Base-by-base conservation (phyloP, 2,113 vertebrate genomes). In the Alectura lathami region DNA sequence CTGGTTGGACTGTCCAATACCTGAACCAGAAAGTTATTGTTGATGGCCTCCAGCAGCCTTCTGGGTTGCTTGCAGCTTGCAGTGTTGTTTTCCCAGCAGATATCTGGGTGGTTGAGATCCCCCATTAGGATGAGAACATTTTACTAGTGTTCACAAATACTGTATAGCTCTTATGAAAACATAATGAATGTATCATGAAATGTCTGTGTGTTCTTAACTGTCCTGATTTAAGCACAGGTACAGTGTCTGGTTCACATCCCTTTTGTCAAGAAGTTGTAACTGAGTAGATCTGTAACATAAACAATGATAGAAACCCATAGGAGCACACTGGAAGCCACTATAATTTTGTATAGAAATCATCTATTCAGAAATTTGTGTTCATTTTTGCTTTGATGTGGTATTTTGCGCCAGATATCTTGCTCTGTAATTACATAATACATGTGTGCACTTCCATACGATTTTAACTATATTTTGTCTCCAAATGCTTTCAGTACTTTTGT, bases 361-460 rank as follows among this genome's bases (percentile, higher is more conserved):
- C 16, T 45, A 5, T 43, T 26, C 7, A 38, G 5, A 67, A 81
- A 67, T 4, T 21, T 38, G 5, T 40, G 12, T 60, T 34, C 2
- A 17, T 56, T 47, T 85, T 4, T 50, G 16, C 3, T 81, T 76
- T 77, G 20, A 34, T 60, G 26, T 38, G 5, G 22, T 36, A 42
- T 60, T 75, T 86, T 24, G 27, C n/a, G 6, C 51, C 43, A 38
- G 11, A 36, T 1, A 40, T 83, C 23, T 83, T 86, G 22, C 5
- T 62, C 36, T 69, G 8, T n/a, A 48, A 69, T 50, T 73, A 26
- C 11, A 10, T 26, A 21, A 75, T 82, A 32, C 30, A 62, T 17
- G 4, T 8, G 2, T n/a, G 18, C 6, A 40, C 3, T 56, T 86
- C 22, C 2, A 32, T 11, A 24, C 1, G 7, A 2, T 36, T 62